phyloP scores from a whole-genome alignment of 2,888 invertebrate genomes.

The Rhabditophanes sp. region DNA sequence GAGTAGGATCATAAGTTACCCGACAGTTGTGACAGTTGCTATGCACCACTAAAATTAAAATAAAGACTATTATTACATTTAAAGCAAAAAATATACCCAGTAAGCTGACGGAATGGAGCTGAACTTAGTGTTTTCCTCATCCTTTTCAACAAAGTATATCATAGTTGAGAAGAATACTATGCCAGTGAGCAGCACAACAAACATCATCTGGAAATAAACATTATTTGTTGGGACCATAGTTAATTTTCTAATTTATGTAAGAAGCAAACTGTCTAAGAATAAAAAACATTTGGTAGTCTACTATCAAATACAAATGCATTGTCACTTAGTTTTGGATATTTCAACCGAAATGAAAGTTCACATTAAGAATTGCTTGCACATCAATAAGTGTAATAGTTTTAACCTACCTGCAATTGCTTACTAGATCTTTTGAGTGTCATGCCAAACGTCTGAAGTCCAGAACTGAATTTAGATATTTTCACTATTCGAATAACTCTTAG shows the following conservation, averaged over 20 bases:
- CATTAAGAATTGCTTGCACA: too few relatives aligned
- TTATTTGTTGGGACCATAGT: too few relatives aligned
- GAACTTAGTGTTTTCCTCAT: conserved; percentile 39
- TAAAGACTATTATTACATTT: conserved; percentile 1
- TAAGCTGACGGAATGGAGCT: conserved; percentile 43
- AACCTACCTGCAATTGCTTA: too few relatives aligned
- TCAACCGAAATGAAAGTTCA: too few relatives aligned
- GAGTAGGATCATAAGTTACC: too few relatives aligned
- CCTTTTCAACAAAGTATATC: conserved; percentile 43
- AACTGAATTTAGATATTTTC: conserved; percentile 25
- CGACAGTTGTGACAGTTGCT: conserved; percentile 43
- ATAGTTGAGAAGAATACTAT: conserved; percentile 43
- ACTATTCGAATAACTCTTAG: conserved; percentile 33
- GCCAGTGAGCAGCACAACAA: conserved; percentile 40
- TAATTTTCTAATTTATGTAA: too few relatives aligned
- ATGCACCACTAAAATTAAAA: conserved; percentile 35
- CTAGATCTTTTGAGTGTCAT: conserved; percentile 41
- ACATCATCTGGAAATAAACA: conserved; percentile 20
- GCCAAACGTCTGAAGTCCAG: conserved; percentile 41
- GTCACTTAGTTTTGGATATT: too few relatives aligned
- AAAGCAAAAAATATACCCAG: conserved; percentile 16
- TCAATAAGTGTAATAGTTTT: not conserved
- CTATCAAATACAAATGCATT: too few relatives aligned
- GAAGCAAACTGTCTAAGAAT: too few relatives aligned
- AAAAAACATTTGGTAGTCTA: too few relatives aligned